Conservation (phyloP, 1,140 invertebrate species). For the Tetragonula clypearis region DNA sequence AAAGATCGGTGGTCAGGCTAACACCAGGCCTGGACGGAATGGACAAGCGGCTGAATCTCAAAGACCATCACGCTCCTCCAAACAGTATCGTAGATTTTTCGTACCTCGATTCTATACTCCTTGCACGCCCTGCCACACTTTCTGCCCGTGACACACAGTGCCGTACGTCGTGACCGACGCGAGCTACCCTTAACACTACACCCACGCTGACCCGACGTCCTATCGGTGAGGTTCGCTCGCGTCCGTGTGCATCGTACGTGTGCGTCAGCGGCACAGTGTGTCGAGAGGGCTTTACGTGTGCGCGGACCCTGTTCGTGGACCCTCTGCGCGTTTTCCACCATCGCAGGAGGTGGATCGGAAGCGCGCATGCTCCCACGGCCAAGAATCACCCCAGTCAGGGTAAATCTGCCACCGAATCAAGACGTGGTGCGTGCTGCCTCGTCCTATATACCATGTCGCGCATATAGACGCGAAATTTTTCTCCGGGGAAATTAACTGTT, state of each 20-base stretch:
- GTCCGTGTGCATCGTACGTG: slow-evolving; percentile 31
- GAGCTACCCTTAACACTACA: slow-evolving; percentile 38
- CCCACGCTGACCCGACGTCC: background rate
- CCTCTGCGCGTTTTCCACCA: slow-evolving; percentile 66
- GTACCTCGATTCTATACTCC: slow-evolving; percentile 49
- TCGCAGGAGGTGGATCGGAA: slow-evolving; percentile 71
- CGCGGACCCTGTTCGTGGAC: slow-evolving; percentile 54
- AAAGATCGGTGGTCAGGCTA: background rate
- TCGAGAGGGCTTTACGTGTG: slow-evolving; percentile 38
- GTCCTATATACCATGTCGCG: slow-evolving; percentile 66
- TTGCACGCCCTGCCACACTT: slow-evolving; percentile 61
- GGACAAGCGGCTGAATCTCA: slow-evolving; percentile 48
- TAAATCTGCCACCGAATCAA: slow-evolving; percentile 79
- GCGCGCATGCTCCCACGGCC: slow-evolving; percentile 79
- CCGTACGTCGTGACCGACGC: slow-evolving; percentile 56
- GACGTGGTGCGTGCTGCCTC: slow-evolving; percentile 75
- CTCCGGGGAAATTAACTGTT: background rate
- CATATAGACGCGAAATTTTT: slow-evolving; percentile 49
- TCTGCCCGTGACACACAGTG: slow-evolving; percentile 59
- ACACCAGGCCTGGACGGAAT: background rate
- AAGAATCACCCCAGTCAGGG: slow-evolving; percentile 80
- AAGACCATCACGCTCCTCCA: slow-evolving; percentile 21
- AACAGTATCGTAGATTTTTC: slow-evolving; percentile 52
- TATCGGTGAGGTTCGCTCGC: slow-evolving; percentile 30
- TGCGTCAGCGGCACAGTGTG: background rate